Evolutionary conservation across 2,797 vertebrate species (phyloP), one percentile per base, ranked within the genome.

Genomic region (Erpetoichthys calabaricus): DNA sequence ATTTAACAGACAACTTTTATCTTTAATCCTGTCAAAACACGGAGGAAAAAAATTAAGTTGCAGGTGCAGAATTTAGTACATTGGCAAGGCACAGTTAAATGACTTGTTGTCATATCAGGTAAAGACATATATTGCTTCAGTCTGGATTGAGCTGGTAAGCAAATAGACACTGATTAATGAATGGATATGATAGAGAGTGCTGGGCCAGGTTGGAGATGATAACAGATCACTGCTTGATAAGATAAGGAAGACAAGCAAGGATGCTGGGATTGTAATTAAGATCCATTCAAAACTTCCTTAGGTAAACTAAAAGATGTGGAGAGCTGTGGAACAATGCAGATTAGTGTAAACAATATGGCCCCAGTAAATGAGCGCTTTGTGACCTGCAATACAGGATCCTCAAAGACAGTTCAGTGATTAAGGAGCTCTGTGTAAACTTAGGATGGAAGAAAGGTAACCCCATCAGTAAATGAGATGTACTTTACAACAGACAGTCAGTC

Each of bases 171-270:
- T 41, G 55, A 59, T 69, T 62, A 66, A 76, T 65, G 71, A 73
- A 59, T 61, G 59, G 63, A 7, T 45, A 41, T 42, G 47, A 58
- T 45, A 41, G 45, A 8, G 47, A 67, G 57, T 60, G 65, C 45
- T 41, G 60, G 57, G 45, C 65, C 55, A 63, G 64, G 62, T 74
- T 71, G 56, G 59, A 68, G 67, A 70, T 65, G 72, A 82, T 71
- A 78, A 76, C 74, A 61, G 70, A 80, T 75, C 73, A 83, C 75
- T 82, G 67, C 57, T 56, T 56, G 80, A 82, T 81, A 75, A 79
- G 76, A 79, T 80, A 79, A 75, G 72, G 63, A 45, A 71, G 72
- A 68, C 67, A 64, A 68, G 78, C 73, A 64, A 64, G 65, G 69
- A 75, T 67, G 71, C 74, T 73, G 61, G 67, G 70, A 74, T 72